Evolutionary conservation across 2,797 vertebrate genomes (phyloP).

Genomic region (Sciurus carolinensis): DNA sequence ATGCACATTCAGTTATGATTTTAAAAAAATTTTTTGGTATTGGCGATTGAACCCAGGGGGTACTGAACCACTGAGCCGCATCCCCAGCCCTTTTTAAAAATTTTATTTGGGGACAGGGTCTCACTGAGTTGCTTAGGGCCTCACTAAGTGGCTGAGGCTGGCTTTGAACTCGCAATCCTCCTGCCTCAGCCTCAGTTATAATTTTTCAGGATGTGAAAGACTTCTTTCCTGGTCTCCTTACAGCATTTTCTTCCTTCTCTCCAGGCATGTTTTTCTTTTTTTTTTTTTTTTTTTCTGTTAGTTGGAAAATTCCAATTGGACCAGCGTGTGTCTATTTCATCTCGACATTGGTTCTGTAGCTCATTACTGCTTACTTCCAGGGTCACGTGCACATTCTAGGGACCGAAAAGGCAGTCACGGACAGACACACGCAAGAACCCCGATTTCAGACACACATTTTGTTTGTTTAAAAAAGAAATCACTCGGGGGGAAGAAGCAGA

Average conservation of each 20-base stretch:
- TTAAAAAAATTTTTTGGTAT: too few relatives aligned
- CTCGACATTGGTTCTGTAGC: neutral
- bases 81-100: too few relatives aligned
- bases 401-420: neutral
- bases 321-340: constrained; percentile 48
- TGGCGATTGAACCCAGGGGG: too few relatives aligned
- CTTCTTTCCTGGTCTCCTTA: constrained; percentile 57
- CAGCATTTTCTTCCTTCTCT: constrained; percentile 51
- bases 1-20: neutral
- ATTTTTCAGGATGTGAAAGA: constrained; percentile 57
- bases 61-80: too few relatives aligned
- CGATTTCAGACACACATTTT: constrained; percentile 42
- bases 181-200: neutral
- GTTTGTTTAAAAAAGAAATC: constrained; percentile 70
- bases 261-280: constrained; percentile 55
- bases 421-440: neutral
- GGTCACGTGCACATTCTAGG: neutral
- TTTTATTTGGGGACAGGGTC: too few relatives aligned
- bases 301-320: neutral
- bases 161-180: too few relatives aligned
- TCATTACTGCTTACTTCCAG: neutral
- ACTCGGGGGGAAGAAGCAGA: constrained; percentile 73
- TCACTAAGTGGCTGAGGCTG: too few relatives aligned
- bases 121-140: too few relatives aligned
- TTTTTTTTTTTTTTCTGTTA: constrained; percentile 40